These are phyloP conservation scores for Idris sp. DNA, from an alignment of 1,140 invertebrate genomes.

Conservation along the genomic window DNA sequence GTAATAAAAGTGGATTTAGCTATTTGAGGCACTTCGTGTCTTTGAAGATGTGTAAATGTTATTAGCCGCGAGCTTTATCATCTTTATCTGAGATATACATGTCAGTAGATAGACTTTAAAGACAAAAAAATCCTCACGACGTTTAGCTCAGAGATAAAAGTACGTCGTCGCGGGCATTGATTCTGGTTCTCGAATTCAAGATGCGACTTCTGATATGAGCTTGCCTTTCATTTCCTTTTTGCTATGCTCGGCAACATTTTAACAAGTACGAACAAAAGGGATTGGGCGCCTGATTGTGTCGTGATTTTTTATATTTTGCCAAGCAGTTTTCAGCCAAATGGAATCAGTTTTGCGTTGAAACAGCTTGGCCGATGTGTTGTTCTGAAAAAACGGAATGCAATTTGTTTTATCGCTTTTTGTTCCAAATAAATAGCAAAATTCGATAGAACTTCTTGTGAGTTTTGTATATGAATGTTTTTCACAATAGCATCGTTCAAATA, in stretches of 20 bases:
- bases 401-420: too few species aligned
- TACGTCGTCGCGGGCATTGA: slow-evolving; percentile 41
- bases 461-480: too few species aligned
- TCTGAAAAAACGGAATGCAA: too few species aligned
- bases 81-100: slow-evolving; percentile 12
- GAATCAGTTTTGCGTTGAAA: slow-evolving; percentile 49
- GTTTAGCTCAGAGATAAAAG: slow-evolving; percentile 46
- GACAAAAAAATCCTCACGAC: too few species aligned
- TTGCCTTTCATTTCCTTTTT: slow-evolving; percentile 54
- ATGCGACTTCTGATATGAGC: slow-evolving; percentile 45
- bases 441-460: too few species aligned
- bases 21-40: slow-evolving; percentile 13
- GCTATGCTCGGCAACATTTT: slow-evolving; percentile 42
- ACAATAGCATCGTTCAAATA: too few species aligned
- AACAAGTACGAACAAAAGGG: slow-evolving; percentile 45
- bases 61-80: slow-evolving; percentile 32
- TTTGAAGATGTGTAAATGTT: slow-evolving; percentile 28
- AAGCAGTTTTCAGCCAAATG: slow-evolving; percentile 28
- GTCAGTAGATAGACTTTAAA: too few species aligned
- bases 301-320: slow-evolving; percentile 50
- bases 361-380: slow-evolving; percentile 7
- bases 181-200: slow-evolving; percentile 36
- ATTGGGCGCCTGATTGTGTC: slow-evolving; percentile 45
- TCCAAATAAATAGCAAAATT: too few species aligned
- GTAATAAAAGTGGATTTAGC: slow-evolving; percentile 9